phyloP scores from a whole-genome alignment of 1,140 invertebrate species.

The Zeugodacus cucurbitae region DNA sequence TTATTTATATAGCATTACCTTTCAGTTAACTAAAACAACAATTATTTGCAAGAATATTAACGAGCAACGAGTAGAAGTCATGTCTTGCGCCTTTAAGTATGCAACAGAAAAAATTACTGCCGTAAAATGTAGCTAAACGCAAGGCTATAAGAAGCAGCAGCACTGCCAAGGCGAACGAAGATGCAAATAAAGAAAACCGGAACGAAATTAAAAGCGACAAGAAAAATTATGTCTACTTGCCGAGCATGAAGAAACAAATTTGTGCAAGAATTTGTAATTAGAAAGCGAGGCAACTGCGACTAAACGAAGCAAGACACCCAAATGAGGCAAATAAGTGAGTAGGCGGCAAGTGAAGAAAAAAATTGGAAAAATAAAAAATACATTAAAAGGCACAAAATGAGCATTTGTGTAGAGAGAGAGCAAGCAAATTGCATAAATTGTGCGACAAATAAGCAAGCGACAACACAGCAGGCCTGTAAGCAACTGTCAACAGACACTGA shows the following conservation, averaged over 20 bases:
- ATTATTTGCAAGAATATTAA: neutral
- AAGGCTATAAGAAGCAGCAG: neutral
- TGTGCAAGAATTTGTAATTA: slow-evolving; percentile 15
- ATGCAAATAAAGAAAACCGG: neutral
- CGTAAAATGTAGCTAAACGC: neutral
- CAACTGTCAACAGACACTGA: neutral
- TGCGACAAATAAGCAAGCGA: neutral
- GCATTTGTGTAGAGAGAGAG: neutral
- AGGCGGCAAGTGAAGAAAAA: neutral
- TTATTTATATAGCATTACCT: neutral
- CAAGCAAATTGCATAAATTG: neutral
- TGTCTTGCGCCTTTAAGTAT: neutral
- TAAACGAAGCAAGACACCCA: neutral
- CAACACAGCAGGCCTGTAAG: neutral
- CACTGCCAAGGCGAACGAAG: neutral
- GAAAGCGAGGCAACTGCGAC: neutral
- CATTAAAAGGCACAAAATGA: neutral
- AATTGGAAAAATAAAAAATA: neutral
- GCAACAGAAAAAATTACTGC: neutral
- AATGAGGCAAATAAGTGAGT: neutral
- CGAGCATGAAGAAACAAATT: neutral
- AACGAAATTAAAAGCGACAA: slow-evolving; percentile 17
- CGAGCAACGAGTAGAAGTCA: neutral
- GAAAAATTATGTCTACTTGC: slow-evolving; percentile 4
- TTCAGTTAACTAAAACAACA: neutral